Conservation (phyloP, 2,113 vertebrate species). For the Ailurus styani region DNA sequence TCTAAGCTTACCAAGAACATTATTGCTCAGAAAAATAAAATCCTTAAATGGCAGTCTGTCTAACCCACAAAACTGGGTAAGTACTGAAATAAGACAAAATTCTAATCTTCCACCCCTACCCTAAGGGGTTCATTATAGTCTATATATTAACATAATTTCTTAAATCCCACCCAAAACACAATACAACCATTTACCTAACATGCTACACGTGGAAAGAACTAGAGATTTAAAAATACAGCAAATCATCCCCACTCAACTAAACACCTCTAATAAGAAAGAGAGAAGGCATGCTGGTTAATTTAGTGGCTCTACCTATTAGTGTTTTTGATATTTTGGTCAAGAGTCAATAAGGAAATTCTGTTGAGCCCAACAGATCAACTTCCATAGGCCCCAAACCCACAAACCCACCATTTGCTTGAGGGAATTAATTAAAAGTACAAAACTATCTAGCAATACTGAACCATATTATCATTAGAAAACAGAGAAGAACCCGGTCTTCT, state of each 20-base stretch:
- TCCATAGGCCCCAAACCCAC: not conserved
- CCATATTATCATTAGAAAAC: not conserved
- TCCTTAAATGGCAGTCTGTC: not conserved
- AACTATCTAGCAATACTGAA: not conserved
- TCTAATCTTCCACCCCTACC: not conserved
- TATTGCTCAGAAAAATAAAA: constrained; percentile 17
- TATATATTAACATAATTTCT: not conserved
- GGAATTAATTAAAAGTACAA: not conserved
- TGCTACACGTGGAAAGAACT: not conserved
- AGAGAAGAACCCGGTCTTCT: not conserved
- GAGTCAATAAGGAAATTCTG: not conserved
- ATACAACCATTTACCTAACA: not conserved
- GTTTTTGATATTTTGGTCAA: not conserved
- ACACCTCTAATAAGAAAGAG: not conserved
- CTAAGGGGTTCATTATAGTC: not conserved
- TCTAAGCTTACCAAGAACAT: not conserved
- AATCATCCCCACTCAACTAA: not conserved
- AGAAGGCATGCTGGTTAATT: not conserved
- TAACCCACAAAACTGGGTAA: not conserved
- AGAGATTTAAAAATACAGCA: not conserved
- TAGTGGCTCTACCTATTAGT: not conserved
- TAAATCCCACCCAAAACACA: not conserved
- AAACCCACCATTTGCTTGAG: not conserved
- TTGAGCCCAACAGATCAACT: not conserved
- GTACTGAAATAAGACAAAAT: not conserved